These are phyloP conservation scores for Aricia agestis DNA, from an alignment of 1,140 invertebrate species.

Conservation along the genomic window DNA sequence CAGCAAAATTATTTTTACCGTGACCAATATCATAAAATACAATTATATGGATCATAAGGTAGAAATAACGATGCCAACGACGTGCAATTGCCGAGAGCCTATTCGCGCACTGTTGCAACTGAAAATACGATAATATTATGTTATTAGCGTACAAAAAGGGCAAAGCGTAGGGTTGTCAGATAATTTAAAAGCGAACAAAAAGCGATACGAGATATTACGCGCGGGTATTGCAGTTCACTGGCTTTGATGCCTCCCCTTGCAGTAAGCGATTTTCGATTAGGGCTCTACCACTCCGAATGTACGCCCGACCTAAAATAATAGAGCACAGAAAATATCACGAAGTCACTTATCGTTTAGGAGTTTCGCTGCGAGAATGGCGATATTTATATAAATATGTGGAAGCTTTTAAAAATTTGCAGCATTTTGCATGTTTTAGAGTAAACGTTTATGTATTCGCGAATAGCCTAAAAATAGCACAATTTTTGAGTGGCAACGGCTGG, in stretches of 20 bases:
- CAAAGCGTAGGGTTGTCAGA: slow-evolving; percentile 28
- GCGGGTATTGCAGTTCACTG: slow-evolving; percentile 27
- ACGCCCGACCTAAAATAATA: not conserved
- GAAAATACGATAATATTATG: slow-evolving; percentile 28
- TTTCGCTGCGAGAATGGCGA: not conserved
- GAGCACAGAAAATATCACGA: not conserved
- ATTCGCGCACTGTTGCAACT: slow-evolving; percentile 11
- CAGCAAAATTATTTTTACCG: not conserved
- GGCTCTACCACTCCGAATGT: not conserved
- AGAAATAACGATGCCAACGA: slow-evolving; percentile 1
- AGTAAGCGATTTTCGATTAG: slow-evolving; percentile 2
- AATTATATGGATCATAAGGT: slow-evolving; percentile 16
- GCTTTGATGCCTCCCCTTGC: slow-evolving; percentile 4
- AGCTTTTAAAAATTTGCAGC: not conserved
- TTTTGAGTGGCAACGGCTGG: too few species aligned
- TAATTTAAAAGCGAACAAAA: slow-evolving; percentile 55
- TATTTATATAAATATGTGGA: not conserved
- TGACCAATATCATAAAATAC: slow-evolving; percentile 14
- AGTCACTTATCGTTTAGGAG: not conserved
- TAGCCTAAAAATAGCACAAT: too few species aligned
- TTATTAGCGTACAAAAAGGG: slow-evolving; percentile 38
- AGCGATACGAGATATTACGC: slow-evolving; percentile 43
- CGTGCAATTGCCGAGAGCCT: slow-evolving; percentile 3
- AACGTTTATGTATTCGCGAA: not conserved
- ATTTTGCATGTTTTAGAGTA: not conserved